These are phyloP conservation scores for Pterois miles DNA, from an alignment of 2,797 vertebrate genomes.

Conservation along the genomic window DNA sequence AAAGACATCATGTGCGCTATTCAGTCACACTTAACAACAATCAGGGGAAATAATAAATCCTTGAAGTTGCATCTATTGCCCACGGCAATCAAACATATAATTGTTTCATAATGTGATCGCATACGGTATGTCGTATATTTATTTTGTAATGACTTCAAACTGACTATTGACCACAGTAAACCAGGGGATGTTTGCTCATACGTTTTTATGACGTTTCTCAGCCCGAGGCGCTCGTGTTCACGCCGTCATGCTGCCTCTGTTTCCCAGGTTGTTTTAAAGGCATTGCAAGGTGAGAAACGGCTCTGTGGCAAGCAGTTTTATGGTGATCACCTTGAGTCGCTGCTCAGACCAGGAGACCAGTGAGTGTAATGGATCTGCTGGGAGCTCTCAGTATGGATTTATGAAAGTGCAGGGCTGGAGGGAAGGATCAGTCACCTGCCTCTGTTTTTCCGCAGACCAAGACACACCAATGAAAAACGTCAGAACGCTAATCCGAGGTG, in stretches of 20 bases:
- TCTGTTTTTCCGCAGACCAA: slow-evolving; percentile 67
- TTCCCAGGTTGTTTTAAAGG: slow-evolving; percentile 71
- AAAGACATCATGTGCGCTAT: neutral
- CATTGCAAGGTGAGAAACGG: slow-evolving; percentile 67
- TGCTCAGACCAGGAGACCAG: slow-evolving; percentile 87
- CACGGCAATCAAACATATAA: slow-evolving; percentile 9
- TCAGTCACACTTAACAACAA: slow-evolving; percentile 16
- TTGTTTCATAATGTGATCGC: slow-evolving; percentile 8
- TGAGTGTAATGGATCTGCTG: slow-evolving; percentile 88
- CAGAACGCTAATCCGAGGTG: slow-evolving; percentile 81
- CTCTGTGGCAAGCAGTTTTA: slow-evolving; percentile 78
- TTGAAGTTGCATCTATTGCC: neutral
- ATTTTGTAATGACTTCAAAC: slow-evolving; percentile 14
- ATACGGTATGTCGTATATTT: slow-evolving; percentile 13
- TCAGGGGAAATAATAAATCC: neutral
- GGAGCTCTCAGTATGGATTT: slow-evolving; percentile 88
- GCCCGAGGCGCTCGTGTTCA: slow-evolving; percentile 26
- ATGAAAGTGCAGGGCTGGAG: slow-evolving; percentile 76
- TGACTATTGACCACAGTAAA: slow-evolving; percentile 25
- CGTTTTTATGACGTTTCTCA: slow-evolving; percentile 31
- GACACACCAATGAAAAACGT: slow-evolving; percentile 81
- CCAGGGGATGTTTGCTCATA: slow-evolving; percentile 36
- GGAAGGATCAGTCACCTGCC: slow-evolving; percentile 82
- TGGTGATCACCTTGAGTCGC: slow-evolving; percentile 86
- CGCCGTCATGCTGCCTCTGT: slow-evolving; percentile 33